Evolutionary conservation across 2,888 invertebrate species (phyloP).

Genomic region (Phasia obesa): DNA sequence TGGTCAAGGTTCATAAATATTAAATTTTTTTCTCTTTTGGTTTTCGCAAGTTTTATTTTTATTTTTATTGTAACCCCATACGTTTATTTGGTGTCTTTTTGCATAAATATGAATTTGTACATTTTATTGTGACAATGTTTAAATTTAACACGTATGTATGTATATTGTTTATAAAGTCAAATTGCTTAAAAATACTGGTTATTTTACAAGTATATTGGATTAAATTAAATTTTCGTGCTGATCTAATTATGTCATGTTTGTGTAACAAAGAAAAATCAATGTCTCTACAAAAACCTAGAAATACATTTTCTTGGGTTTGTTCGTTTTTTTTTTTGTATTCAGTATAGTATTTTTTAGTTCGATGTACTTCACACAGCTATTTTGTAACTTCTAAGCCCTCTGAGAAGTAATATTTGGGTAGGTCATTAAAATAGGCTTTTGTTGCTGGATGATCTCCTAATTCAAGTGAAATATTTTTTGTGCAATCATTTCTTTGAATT

Average conservation of each 20-base stretch:
- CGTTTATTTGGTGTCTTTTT: constrained; percentile 48
- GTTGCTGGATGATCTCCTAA: no score
- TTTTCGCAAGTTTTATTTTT: constrained; percentile 24
- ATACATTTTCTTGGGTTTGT: no score
- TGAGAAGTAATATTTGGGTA: no score
- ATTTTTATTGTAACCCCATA: constrained; percentile 42
- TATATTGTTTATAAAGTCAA: neutral
- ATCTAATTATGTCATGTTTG: constrained; percentile 10
- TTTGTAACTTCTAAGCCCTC: no score
- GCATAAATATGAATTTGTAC: constrained; percentile 52
- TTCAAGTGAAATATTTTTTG: no score
- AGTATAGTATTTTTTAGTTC: no score
- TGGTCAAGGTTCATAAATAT: constrained; percentile 71
- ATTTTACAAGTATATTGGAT: constrained; percentile 14
- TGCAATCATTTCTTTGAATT: no score
- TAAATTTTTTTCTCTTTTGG: constrained; percentile 29
- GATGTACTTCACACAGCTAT: no score
- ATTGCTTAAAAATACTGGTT: constrained; percentile 19
- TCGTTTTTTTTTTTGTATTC: no score
- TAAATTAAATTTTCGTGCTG: constrained; percentile 32
- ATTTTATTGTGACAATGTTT: constrained; percentile 55
- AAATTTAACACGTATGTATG: constrained; percentile 35
- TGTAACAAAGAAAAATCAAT: neutral
- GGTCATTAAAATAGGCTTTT: no score
- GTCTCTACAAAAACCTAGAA: no score